Conservation (phyloP, 1,140 invertebrate species). For the Macrosteles quadrilineatus region DNA sequence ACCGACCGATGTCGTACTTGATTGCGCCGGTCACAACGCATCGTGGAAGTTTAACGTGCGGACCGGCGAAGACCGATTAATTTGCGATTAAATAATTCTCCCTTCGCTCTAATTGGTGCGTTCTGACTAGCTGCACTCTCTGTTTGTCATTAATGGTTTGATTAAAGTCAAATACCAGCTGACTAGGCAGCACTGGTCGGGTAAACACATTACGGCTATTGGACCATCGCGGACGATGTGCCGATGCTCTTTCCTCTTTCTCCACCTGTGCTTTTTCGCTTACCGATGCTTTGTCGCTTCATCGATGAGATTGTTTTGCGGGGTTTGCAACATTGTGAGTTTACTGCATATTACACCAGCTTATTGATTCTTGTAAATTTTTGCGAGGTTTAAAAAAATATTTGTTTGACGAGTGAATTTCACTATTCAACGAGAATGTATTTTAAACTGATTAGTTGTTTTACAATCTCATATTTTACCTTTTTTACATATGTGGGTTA, state of each 20-base stretch:
- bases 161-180: constrained; percentile 27
- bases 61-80: constrained; percentile 12
- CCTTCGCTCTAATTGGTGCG: constrained; percentile 14
- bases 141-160: constrained; percentile 32
- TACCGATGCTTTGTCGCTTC: background rate
- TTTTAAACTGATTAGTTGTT: too few relatives aligned
- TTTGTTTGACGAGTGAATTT: too few relatives aligned
- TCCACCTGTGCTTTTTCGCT: background rate
- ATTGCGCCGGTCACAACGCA: background rate
- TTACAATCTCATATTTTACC: too few relatives aligned
- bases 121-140: constrained; percentile 7
- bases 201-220: constrained; percentile 19
- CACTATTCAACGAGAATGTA: too few relatives aligned
- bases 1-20: background rate
- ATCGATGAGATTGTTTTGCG: background rate
- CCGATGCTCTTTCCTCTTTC: constrained; percentile 24
- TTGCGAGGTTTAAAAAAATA: too few relatives aligned
- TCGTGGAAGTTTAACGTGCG: background rate
- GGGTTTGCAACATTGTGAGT: too few relatives aligned
- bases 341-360: too few relatives aligned
- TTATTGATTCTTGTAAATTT: too few relatives aligned
- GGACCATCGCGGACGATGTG: background rate
- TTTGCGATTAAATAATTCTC: constrained; percentile 17
- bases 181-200: constrained; percentile 13
- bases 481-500: too few relatives aligned